Conservation (phyloP, 2,797 vertebrate genomes). For the Pyrocephalus nanus region DNA sequence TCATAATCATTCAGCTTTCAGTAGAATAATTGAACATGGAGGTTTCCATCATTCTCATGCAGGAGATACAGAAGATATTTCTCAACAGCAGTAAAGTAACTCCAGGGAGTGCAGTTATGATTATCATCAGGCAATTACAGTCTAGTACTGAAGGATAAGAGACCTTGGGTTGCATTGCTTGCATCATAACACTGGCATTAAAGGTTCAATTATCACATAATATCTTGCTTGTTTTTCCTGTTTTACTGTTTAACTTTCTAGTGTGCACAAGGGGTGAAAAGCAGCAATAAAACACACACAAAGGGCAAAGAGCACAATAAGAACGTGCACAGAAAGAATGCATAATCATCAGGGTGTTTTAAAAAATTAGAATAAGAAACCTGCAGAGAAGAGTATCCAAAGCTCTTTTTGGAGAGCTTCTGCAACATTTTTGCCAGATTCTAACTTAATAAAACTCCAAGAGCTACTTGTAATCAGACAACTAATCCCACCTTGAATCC, state of each 20-base stretch:
- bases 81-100: constrained; percentile 43
- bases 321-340: neutral
- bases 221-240: constrained; percentile 44
- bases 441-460: constrained; percentile 5
- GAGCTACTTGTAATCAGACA: constrained; percentile 35
- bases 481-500: neutral
- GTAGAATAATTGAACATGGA: constrained; percentile 37
- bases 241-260: constrained; percentile 23
- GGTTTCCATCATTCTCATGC: constrained; percentile 1
- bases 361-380: neutral
- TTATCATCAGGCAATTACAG: constrained; percentile 61
- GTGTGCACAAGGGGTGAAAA: neutral
- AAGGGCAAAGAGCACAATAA: constrained; percentile 8
- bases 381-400: neutral
- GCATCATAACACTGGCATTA: constrained; percentile 51
- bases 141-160: constrained; percentile 52
- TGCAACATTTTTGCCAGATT: neutral
- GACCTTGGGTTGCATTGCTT: constrained; percentile 40
- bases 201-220: constrained; percentile 53
- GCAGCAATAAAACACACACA: neutral
- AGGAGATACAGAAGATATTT: constrained; percentile 39
- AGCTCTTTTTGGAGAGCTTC: neutral
- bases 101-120: constrained; percentile 60
- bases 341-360: neutral
- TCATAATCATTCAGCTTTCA: constrained; percentile 48